Evolutionary conservation across 2,888 invertebrate genomes (phyloP), one percentile per base, ranked within the genome.

Genomic region (Saturnia japonica): DNA sequence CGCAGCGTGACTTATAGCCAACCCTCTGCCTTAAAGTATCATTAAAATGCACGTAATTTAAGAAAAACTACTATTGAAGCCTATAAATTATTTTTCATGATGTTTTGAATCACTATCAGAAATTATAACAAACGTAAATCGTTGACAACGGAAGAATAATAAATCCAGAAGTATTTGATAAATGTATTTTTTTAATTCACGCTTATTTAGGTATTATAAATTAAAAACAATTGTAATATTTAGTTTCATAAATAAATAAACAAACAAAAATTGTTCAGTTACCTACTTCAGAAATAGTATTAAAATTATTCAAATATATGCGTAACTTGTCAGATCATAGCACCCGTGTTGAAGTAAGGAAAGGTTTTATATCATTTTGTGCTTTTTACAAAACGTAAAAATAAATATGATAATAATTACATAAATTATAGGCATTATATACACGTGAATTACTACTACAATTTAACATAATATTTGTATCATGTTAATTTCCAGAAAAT

Each of bases 1-100:
- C 82, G 82, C 74, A 78, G 85, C 89, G 89, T 90, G 90, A 88
- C 88, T 91, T 86, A 85, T 79, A 76, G 77, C 78, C 80, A 76
- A 83, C 84, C 88, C 89, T 86, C 81, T 73, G 78, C 78, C 80
- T 80, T 82, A 83, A 83, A 85, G 82, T 80, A 78, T 79, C 85
- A 86, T 88, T 86, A 85, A 76, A 75, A 82, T 79, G 86, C 82
- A 86, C 72, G 70, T 68, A 67, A 77, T 8, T 68, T 42, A 7
- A 28, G 25, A 45, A 68, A 45, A 77, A 76, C 76, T 72, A 71
- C 68, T 70, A 75, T 76, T 70, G 75, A 75, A 75, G 73, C 71
- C 69, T 70, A 45, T 72, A 74, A 74, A 73, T 76, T 72, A 75
- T 74, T 74, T 74, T 71, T 75, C 73, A 19, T 2, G 51, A 40